These are phyloP conservation scores for Apis mellifera DNA, from an alignment of 1,140 invertebrate genomes.

Conservation along the genomic window DNA sequence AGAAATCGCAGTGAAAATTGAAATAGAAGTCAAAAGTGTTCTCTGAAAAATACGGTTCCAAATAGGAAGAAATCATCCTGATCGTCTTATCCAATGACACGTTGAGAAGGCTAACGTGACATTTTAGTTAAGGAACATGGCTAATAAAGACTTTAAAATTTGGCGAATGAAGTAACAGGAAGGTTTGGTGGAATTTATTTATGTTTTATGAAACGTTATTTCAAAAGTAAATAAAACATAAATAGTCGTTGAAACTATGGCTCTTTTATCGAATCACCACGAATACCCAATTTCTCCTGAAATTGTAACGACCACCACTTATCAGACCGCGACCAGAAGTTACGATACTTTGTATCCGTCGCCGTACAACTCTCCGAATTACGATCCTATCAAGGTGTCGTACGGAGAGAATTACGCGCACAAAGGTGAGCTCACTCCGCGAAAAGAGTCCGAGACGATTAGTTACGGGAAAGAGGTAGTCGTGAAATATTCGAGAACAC, in stretches of 20 bases:
- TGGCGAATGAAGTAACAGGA: neutral
- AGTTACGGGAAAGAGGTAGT: conserved; percentile 57
- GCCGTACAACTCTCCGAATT: conserved; percentile 77
- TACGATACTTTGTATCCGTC: conserved; percentile 75
- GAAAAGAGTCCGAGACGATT: conserved; percentile 59
- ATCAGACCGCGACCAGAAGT: conserved; percentile 58
- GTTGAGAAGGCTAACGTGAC: no score
- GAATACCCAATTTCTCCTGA: conserved; percentile 69
- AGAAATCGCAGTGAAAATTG: no score
- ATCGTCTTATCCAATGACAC: no score
- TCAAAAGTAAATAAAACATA: no score
- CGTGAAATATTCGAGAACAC: conserved; percentile 72
- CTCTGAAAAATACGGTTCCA: no score
- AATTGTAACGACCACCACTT: conserved; percentile 68
- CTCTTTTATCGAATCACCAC: conserved; percentile 75
- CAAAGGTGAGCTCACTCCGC: conserved; percentile 70
- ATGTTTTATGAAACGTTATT: neutral
- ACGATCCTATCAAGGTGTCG: conserved; percentile 61
- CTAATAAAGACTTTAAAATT: no score
- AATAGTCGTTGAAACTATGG: conserved; percentile 61
- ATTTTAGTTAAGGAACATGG: no score
- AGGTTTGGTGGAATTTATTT: neutral
- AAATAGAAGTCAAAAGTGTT: no score
- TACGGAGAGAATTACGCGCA: conserved; percentile 67
- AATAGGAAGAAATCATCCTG: no score